Evolutionary conservation across 1,140 invertebrate species (phyloP), one percentile per base, ranked within the genome.

Genomic region (Eumaeus atala): DNA sequence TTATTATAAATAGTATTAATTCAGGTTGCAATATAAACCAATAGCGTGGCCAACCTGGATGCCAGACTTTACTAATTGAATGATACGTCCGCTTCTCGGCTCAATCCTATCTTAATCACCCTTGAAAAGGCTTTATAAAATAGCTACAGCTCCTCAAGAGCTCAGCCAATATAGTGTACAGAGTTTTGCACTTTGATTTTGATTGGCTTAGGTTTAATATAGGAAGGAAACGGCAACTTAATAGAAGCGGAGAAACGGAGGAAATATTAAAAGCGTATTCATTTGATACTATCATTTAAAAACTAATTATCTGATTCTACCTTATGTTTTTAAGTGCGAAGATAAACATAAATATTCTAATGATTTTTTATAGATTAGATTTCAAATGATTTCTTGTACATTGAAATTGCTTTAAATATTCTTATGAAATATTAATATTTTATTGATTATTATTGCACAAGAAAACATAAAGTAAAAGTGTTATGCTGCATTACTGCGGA

Each of bases 11-110:
- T 28, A 28, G 21, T 28, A 66, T 40, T 67, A 77, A 77, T 82
- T 79, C 67, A 66, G 62, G 59, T 74, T 77, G 70, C 74, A 73
- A 74, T 77, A 78, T 83, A 80, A 78, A 82, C 77, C 66, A 66
- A 74, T 66, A 66, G 56, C 68, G 69, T 67, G 70, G 72, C 70
- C 61, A 72, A 72, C 69, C 70, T 74, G 66, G 56, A 65, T 74
- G 2, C 51, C 68, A 72, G 74, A 79, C 64, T 82, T 67, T 63
- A 71, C 83, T 84, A 85, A 85, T 85, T 85, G 75, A 80, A 85
- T 85, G 82, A 82, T 85, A 82, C 74, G 70, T 76, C 71, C 67
- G 65, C 67, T 72, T 65, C 62, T 74, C 67, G 75, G 72, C 72
- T 77, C 77, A 80, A 77, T 77, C 70, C 62, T 49, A 70, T 72